Percentiles rank a stretch among this genome's conserved stretches.
phyloP scores from a whole-genome alignment of 2,797 vertebrate genomes.

The Pteropus rufus region DNA sequence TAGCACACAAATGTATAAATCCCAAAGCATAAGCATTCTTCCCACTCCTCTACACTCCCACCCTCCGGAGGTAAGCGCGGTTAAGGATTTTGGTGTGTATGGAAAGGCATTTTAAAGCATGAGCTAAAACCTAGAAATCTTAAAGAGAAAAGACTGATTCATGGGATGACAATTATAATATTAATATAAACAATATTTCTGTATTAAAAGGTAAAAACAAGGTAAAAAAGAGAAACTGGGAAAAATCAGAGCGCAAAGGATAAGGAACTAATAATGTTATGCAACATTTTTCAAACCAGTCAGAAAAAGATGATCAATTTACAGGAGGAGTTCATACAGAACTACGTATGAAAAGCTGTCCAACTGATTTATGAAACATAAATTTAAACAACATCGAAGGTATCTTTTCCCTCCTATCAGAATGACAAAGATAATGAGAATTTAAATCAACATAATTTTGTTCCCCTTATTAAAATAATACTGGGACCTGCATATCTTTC shows the following conservation, averaged over 20 bases:
- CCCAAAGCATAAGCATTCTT: not conserved
- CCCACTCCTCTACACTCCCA: not conserved
- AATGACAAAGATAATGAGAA: not conserved
- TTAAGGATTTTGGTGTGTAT: not conserved
- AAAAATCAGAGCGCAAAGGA: not conserved
- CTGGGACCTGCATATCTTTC: not conserved
- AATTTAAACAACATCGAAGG: not conserved
- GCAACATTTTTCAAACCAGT: not conserved
- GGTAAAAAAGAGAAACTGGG: not conserved
- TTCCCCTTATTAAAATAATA: not conserved
- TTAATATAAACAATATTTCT: not conserved
- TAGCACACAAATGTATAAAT: not conserved
- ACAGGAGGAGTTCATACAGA: not conserved
- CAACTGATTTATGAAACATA: not conserved
- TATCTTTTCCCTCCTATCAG: not conserved
- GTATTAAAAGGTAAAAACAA: not conserved
- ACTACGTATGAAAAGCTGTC: not conserved
- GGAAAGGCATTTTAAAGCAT: not conserved
- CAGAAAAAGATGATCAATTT: not conserved
- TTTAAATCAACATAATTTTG: not conserved
- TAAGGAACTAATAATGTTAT: not conserved
- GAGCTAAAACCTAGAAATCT: not conserved
- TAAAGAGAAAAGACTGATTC: not conserved
- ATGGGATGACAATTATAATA: no score
- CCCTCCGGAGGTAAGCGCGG: not conserved